Conservation (phyloP, 2,113 vertebrate species). For the Myrmophylax atrothorax region DNA sequence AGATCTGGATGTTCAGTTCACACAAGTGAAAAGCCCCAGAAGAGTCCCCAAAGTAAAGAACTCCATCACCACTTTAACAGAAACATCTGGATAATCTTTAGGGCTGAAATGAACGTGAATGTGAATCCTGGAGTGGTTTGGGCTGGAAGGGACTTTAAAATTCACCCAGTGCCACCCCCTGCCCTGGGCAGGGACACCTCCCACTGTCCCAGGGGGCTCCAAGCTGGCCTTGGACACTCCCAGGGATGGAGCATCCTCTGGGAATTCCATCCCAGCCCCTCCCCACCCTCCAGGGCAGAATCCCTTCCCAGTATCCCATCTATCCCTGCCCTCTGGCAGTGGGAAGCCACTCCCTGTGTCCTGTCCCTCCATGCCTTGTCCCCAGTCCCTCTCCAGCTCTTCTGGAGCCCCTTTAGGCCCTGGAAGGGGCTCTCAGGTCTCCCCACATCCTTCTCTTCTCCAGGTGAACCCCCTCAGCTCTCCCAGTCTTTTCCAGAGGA, state of each 20-base stretch:
- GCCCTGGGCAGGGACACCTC: neutral
- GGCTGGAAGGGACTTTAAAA: neutral
- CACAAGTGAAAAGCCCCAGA: no score
- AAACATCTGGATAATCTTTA: neutral
- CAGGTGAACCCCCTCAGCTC: neutral
- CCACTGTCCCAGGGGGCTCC: fast-evolving
- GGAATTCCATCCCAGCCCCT: neutral
- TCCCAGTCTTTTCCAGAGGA: neutral
- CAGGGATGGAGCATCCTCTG: neutral
- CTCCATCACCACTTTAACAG: neutral
- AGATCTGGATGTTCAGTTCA: neutral
- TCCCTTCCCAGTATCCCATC: neutral
- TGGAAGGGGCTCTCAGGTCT: neutral
- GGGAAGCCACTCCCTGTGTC: neutral
- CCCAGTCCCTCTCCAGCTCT: neutral
- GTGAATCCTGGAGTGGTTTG: neutral
- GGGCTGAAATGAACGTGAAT: neutral
- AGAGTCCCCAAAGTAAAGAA: neutral
- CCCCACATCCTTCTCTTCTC: fast-evolving
- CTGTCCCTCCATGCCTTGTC: neutral
- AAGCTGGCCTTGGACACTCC: neutral
- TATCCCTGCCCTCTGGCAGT: neutral
- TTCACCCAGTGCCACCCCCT: neutral
- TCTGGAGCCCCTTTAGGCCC: neutral
- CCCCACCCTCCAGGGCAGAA: neutral